Base-by-base conservation (phyloP, 2,113 vertebrate genomes). In the Dunckerocampus dactyliophorus region DNA sequence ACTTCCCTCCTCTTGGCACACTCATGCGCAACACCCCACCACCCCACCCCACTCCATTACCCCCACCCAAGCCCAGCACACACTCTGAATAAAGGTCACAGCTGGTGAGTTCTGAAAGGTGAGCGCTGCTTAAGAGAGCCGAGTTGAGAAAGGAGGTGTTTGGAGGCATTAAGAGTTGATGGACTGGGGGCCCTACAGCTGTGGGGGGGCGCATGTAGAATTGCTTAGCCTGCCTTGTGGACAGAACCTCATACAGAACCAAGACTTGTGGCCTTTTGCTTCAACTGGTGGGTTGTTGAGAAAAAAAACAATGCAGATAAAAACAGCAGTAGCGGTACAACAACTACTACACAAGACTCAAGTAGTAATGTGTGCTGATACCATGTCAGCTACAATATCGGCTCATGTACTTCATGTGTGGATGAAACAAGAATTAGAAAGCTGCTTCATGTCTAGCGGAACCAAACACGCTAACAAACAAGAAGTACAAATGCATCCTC, bases 1-100 rank as follows among this genome's bases (percentile, higher is more conserved):
- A 79, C 76, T 74, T 73, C 17, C 78, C 47, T 13, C 19, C 47
- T 67, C 67, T 64, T 53, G 69, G 69, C 59, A 65, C 63, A 62
- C 69, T 76, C 49, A 47, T 39, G 17, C 58, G 28, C 61, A 31
- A 22, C 19, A 15, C 19, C 8, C 39, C 37, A 59, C n/a, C 11
- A 22, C n/a, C 34, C 8, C 24, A 13, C 16, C 60, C 46, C 31
- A 0, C 11, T 34, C 3, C 53, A 8, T 34, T 34, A 8, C 46
- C 8, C 47, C 43, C 55, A 37, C 54, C 5, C 59, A 13, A 14
- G 13, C 20, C 17, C 50, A 39, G 34, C 61, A 65, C 59, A 31
- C n/a, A 58, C 50, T 56, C 37, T 46, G 62, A 70, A 76, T 80
- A 84, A 88, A 87, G 83, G 85, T 72, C 79, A 76, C 79, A 84